These are phyloP conservation scores for Dendrophyllia cribrosa DNA, from an alignment of 64 coral and sea anemone genomes.

Conservation along the genomic window DNA sequence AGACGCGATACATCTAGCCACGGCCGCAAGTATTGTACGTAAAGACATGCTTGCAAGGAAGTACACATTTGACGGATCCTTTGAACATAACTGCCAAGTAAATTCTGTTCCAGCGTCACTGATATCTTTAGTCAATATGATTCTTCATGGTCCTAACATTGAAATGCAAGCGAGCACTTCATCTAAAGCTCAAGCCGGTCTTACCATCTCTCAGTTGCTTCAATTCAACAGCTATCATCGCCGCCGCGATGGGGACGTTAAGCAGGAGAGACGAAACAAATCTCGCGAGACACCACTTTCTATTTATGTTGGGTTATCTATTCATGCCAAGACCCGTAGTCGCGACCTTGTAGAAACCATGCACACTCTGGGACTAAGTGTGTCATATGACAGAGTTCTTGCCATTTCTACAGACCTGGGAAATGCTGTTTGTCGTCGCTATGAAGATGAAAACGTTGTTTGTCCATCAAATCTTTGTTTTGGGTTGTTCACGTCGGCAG, in stretches of 20 bases:
- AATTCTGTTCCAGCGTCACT: constrained; percentile 40
- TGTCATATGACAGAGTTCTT: too few relatives aligned
- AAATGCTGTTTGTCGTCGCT: too few relatives aligned
- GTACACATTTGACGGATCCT: constrained; percentile 52
- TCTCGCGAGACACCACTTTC: too few relatives aligned
- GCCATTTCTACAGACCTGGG: too few relatives aligned
- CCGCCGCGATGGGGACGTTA: constrained; percentile 14
- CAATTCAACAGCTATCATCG: constrained; percentile 41
- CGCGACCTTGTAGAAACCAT: too few relatives aligned
- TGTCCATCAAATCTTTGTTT: too few relatives aligned
- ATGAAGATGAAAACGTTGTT: too few relatives aligned
- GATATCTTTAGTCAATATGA: constrained; percentile 38
- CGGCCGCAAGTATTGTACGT: constrained; percentile 41
- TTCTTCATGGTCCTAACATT: constrained; percentile 64
- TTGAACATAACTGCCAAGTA: constrained; percentile 26
- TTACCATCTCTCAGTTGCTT: constrained; percentile 34
- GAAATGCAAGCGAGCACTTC: constrained; percentile 29
- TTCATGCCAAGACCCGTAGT: too few relatives aligned
- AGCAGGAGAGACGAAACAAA: too few relatives aligned
- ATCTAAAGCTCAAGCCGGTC: constrained; percentile 18
- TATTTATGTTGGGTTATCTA: too few relatives aligned
- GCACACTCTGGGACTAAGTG: too few relatives aligned
- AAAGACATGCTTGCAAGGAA: constrained; percentile 30
- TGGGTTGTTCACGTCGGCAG: too few relatives aligned
- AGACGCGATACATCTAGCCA: constrained; percentile 50